These are phyloP conservation scores for Pristionchus maxplancki DNA, from an alignment of 2,888 invertebrate genomes.

Conservation along the genomic window DNA sequence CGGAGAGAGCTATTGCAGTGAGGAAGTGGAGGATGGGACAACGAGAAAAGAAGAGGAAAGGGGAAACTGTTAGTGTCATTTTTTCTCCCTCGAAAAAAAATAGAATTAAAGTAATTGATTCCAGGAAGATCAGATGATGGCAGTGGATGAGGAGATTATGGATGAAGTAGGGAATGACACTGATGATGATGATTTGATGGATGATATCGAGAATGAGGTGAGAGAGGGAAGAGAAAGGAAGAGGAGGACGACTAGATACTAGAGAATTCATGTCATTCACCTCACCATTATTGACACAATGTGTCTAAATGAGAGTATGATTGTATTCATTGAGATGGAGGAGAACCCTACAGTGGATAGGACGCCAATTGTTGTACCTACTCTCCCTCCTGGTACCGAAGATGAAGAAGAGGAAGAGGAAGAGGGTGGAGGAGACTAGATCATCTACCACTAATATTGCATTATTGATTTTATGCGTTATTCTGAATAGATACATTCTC, in stretches of 20 bases:
- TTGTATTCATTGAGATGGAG: background rate
- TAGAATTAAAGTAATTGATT: background rate
- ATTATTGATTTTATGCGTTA: no score
- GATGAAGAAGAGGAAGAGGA: background rate
- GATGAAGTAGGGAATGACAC: constrained; percentile 46
- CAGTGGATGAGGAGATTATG: background rate
- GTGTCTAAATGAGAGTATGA: background rate
- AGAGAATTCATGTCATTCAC: background rate
- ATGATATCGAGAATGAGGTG: constrained; percentile 26
- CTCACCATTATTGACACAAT: background rate
- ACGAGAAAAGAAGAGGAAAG: constrained; percentile 42
- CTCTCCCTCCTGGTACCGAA: background rate
- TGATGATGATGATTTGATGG: constrained; percentile 44
- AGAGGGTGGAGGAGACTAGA: background rate
- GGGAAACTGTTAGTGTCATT: background rate
- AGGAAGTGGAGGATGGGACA: constrained; percentile 46
- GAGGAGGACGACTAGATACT: background rate
- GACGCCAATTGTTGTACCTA: background rate
- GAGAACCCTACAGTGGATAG: background rate
- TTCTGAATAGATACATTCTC: no score
- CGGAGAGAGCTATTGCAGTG: constrained; percentile 41
- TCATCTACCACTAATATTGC: background rate
- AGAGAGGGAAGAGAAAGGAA: background rate
- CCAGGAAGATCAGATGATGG: background rate
- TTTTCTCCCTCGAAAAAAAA: background rate